phyloP scores from a whole-genome alignment of 1,140 invertebrate species.

The Papilio aristodemus region DNA sequence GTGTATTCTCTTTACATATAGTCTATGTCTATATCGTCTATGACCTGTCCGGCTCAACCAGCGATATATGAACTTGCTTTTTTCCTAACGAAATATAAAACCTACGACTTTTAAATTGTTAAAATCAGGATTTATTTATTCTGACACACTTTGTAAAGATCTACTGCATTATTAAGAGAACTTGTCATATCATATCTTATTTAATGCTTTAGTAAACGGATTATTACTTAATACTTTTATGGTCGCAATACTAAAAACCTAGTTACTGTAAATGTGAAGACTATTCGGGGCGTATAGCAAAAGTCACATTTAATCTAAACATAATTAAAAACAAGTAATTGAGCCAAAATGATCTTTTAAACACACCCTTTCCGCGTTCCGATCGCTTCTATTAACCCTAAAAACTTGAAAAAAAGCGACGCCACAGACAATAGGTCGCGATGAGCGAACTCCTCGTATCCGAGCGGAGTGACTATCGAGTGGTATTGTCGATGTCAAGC shows the following conservation, averaged over 20 bases:
- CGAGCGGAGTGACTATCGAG: constrained; percentile 55
- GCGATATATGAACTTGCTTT: not conserved
- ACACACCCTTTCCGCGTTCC: not conserved
- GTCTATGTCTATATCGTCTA: constrained; percentile 23
- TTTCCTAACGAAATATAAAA: not conserved
- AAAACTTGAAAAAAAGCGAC: constrained; percentile 21
- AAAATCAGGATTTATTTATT: too few species aligned
- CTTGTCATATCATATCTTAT: too few species aligned
- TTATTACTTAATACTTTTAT: too few species aligned
- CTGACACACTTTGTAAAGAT: too few species aligned
- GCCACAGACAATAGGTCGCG: constrained; percentile 37
- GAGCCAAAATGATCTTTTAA: not conserved
- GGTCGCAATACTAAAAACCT: too few species aligned
- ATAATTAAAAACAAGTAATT: not conserved
- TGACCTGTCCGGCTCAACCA: not conserved
- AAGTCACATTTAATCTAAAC: too few species aligned
- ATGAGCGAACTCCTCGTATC: constrained; percentile 42
- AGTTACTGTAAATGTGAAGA: too few species aligned
- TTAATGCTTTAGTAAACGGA: too few species aligned
- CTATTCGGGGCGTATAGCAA: too few species aligned
- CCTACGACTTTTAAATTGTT: too few species aligned
- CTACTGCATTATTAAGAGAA: too few species aligned
- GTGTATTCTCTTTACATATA: constrained; percentile 39
- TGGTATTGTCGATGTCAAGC: constrained; percentile 62
- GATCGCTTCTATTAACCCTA: constrained; percentile 27